A percentile compares a stretch with the other conserved stretches of the same genome.
These are phyloP conservation scores for Nephrotoma guestfalica DNA, from an alignment of 2,888 invertebrate genomes.

Conservation along the genomic window DNA sequence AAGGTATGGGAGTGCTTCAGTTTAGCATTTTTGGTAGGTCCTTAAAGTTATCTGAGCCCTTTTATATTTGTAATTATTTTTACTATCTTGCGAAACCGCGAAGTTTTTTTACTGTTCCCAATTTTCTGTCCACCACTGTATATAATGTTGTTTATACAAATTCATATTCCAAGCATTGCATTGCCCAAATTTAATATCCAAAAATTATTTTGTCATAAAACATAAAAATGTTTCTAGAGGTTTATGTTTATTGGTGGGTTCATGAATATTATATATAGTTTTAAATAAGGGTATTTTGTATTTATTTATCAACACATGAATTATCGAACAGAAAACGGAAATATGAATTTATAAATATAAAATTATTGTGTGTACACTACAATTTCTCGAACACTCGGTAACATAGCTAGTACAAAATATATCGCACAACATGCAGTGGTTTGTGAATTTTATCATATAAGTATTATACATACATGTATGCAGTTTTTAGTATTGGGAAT, in stretches of 20 bases:
- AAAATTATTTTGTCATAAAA: background rate
- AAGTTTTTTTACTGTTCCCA: too few relatives aligned
- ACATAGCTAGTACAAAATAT: background rate
- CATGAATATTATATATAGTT: background rate
- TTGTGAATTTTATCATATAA: background rate
- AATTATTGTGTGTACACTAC: background rate
- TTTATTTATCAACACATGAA: background rate
- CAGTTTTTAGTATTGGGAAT: background rate
- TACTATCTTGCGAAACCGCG: too few relatives aligned
- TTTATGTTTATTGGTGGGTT: background rate
- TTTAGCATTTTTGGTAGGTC: too few relatives aligned
- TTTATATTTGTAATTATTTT: too few relatives aligned
- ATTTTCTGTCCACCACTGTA: too few relatives aligned
- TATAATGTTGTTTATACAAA: background rate
- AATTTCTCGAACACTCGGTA: background rate
- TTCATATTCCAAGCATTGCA: background rate
- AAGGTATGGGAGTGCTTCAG: too few relatives aligned
- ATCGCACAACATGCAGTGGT: background rate
- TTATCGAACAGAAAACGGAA: background rate
- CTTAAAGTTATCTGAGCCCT: too few relatives aligned
- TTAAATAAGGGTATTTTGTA: background rate
- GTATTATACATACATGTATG: background rate
- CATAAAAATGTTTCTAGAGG: background rate
- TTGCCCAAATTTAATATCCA: background rate
- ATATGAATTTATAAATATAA: background rate